Conservation (phyloP, 1,140 invertebrate genomes). For the Ceratina calcarata region DNA sequence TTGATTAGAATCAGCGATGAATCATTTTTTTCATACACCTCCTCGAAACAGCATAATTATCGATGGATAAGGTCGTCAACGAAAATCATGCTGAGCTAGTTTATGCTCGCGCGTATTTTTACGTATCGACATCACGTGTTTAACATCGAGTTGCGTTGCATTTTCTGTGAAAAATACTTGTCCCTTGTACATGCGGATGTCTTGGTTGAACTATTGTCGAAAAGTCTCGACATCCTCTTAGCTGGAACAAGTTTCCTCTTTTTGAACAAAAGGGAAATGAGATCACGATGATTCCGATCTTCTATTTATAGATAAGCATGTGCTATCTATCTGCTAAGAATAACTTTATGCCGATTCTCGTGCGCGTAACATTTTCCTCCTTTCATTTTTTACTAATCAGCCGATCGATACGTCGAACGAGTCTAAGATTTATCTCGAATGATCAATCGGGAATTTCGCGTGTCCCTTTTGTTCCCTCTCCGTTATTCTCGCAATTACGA, state of each 20-base stretch:
- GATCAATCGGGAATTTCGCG: neutral
- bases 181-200: neutral
- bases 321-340: constrained; percentile 17
- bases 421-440: neutral
- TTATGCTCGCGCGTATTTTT: neutral
- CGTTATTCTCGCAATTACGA: constrained; percentile 12
- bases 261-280: constrained; percentile 10
- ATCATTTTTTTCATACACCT: neutral
- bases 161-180: constrained; percentile 19
- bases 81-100: too few relatives aligned
- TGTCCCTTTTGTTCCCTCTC: constrained; percentile 13
- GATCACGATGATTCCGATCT: constrained; percentile 11
- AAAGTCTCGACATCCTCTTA: constrained; percentile 11
- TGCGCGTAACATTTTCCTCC: constrained; percentile 7
- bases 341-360: constrained; percentile 23
- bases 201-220: constrained; percentile 13
- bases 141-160: constrained; percentile 25
- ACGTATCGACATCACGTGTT: neutral
- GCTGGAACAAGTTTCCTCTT: neutral
- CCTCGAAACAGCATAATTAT: constrained; percentile 33
- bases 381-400: constrained; percentile 8
- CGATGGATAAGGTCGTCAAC: constrained; percentile 1
- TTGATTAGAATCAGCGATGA: constrained; percentile 7
- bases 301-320: constrained; percentile 22
- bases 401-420: constrained; percentile 1